phyloP scores from a whole-genome alignment of 2,797 vertebrate genomes.

The Setipinna tenuifilis region DNA sequence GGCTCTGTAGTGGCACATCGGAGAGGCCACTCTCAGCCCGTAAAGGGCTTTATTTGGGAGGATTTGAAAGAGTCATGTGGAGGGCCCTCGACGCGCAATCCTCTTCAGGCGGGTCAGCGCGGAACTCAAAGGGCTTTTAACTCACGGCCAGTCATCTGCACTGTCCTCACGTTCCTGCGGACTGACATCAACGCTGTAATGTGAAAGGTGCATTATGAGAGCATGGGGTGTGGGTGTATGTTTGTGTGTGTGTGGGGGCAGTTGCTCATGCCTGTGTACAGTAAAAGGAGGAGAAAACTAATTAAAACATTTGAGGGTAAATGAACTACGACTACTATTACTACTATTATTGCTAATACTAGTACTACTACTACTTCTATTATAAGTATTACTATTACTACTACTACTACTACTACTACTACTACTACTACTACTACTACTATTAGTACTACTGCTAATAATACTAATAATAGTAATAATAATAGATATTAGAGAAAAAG shows the following conservation, averaged over 20 bases:
- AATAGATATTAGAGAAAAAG: conserved; percentile 56
- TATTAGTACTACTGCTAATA: no score
- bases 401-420: no score
- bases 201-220: conserved; percentile 76
- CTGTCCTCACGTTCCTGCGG: conserved; percentile 93
- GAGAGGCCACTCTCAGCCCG: conserved; percentile 97
- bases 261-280: conserved; percentile 2
- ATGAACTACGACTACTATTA: background rate
- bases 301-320: conserved; percentile 31
- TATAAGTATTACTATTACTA: no score
- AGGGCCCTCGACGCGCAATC: conserved; percentile 91
- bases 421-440: no score
- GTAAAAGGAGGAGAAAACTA: conserved; percentile 27
- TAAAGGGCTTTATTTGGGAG: conserved; percentile 98
- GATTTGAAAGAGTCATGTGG: conserved; percentile 98
- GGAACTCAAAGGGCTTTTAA: conserved; percentile 92
- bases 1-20: conserved; percentile 80
- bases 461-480: background rate
- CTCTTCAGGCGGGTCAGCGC: conserved; percentile 89
- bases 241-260: background rate
- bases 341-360: no score
- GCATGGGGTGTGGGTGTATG: background rate
- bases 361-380: no score
- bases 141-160: conserved; percentile 88
- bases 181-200: conserved; percentile 81